Evolutionary conservation across 2,113 vertebrate genomes (phyloP).

Genomic region (Myrmophylax atrothorax): DNA sequence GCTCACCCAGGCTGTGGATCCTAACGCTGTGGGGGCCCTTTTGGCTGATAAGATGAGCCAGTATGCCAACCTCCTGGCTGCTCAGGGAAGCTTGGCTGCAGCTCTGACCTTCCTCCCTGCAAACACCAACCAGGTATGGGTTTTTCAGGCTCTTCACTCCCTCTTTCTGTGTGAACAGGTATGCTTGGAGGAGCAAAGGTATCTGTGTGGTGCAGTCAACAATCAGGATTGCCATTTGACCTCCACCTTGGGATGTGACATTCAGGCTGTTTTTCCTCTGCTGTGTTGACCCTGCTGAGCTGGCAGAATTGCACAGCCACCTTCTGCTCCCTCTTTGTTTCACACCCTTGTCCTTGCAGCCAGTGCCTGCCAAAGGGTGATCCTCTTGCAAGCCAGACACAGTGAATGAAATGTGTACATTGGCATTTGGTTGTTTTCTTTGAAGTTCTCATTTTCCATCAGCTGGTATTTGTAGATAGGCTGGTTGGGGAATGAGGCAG

Average conservation of each 20-base stretch:
- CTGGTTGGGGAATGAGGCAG: neutral
- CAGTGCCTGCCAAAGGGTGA: neutral
- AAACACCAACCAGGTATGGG: slow-evolving; percentile 83
- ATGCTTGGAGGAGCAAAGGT: fast-evolving
- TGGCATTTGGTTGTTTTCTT: neutral
- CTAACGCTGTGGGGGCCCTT: slow-evolving; percentile 78
- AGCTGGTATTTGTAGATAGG: neutral
- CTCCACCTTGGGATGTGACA: fast-evolving
- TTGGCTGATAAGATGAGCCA: slow-evolving; percentile 93
- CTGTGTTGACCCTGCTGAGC: neutral
- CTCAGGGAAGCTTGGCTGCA: slow-evolving; percentile 91
- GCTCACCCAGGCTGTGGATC: slow-evolving; percentile 76
- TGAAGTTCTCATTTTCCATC: neutral
- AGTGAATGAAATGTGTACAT: neutral
- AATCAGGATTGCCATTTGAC: neutral
- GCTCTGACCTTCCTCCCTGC: slow-evolving; percentile 91
- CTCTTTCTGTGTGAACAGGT: neutral
- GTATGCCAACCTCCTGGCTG: slow-evolving; percentile 90
- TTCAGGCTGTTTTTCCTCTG: neutral
- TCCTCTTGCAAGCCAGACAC: neutral
- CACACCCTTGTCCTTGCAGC: neutral
- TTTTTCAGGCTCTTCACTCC: neutral
- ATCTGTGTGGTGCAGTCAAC: fast-evolving
- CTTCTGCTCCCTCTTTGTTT: neutral
- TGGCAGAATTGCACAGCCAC: neutral